Evolutionary conservation across 2,888 invertebrate species (phyloP).

Genomic region (Andrena hattorfiana): DNA sequence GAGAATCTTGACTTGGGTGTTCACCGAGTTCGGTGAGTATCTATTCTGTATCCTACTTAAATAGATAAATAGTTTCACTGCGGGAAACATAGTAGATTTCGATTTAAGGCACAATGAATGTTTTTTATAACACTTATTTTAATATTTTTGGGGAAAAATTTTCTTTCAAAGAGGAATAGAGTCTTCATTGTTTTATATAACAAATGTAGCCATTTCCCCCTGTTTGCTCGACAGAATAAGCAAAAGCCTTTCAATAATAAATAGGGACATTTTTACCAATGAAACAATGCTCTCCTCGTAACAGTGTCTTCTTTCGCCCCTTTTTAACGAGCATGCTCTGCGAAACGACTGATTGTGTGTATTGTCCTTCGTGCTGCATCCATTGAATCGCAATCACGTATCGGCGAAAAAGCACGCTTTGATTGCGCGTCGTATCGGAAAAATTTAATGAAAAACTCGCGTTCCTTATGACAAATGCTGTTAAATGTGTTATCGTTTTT

Average conservation of each 20-base stretch:
- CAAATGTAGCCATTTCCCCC: not conserved
- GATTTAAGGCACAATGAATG: too few species aligned
- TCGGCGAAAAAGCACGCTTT: slow-evolving; percentile 14
- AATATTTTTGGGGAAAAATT: not conserved
- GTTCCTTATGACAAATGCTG: not conserved
- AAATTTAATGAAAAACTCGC: not conserved
- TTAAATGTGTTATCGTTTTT: not conserved
- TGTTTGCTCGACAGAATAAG: not conserved
- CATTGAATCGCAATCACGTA: not conserved
- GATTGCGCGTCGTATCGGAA: slow-evolving; percentile 15
- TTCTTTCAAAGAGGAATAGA: not conserved
- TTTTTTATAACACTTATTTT: not conserved
- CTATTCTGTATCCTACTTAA: not conserved
- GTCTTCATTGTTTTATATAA: not conserved
- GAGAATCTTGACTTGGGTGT: slow-evolving; percentile 91
- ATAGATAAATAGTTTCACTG: not conserved
- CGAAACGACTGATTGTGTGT: slow-evolving; percentile 12
- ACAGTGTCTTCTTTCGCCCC: not conserved
- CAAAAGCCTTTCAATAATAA: not conserved
- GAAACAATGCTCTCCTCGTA: not conserved
- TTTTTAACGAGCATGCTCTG: not conserved
- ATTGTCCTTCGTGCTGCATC: not conserved
- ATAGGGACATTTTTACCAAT: not conserved
- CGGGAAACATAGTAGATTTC: too few species aligned
- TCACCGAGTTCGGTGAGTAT: slow-evolving; percentile 89